A percentile compares a stretch with the other conserved stretches of the same genome.
Evolutionary conservation across 2,113 vertebrate species (phyloP).

Genomic region (Pogonocichla stellata): DNA sequence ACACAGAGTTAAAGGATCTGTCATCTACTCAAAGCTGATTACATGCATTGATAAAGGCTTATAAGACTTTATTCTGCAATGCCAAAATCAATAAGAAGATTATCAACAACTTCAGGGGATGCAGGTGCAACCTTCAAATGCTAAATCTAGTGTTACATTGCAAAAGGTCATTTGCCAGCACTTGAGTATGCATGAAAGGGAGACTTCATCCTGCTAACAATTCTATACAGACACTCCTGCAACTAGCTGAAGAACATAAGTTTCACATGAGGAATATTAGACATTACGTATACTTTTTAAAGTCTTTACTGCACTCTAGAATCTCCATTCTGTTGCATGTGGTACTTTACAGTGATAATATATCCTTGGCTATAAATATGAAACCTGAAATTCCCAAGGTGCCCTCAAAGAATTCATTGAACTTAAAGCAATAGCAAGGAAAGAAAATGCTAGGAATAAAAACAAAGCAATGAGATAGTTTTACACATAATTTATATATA

Average conservation of each 20-base stretch:
- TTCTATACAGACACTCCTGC: background rate
- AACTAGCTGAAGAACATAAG: background rate
- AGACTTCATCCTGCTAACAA: background rate
- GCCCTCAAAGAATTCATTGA: background rate
- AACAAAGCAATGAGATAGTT: background rate
- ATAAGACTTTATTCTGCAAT: background rate
- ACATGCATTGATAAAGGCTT: background rate
- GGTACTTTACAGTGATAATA: background rate
- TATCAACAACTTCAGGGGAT: background rate
- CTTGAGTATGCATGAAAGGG: background rate
- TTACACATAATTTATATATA: background rate
- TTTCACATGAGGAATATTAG: background rate
- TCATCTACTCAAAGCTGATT: background rate
- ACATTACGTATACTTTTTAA: background rate
- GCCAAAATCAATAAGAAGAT: background rate
- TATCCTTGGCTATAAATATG: background rate
- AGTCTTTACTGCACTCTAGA: background rate
- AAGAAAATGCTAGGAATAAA: constrained; percentile 7
- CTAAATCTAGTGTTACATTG: background rate
- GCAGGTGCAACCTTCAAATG: background rate
- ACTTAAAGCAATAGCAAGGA: background rate
- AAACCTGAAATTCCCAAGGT: constrained; percentile 2
- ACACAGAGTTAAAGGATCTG: background rate
- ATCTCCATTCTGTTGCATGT: background rate
- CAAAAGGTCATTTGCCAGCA: background rate